Evolutionary conservation across 2,797 vertebrate genomes (phyloP).

Genomic region (Numenius phaeopus): DNA sequence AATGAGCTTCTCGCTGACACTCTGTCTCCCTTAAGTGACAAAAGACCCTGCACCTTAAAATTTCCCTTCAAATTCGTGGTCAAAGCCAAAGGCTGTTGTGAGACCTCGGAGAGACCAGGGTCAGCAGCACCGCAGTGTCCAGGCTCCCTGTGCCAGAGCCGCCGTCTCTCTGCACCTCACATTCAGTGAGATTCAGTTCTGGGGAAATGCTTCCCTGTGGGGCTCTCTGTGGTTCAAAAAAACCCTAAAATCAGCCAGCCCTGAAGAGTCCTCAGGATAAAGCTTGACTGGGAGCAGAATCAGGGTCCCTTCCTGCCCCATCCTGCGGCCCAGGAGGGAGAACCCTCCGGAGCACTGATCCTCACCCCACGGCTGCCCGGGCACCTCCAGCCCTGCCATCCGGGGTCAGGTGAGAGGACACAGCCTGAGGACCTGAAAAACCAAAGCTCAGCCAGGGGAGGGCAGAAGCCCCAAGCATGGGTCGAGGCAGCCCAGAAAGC

Average conservation of each 20-base stretch:
- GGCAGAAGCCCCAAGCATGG: not conserved
- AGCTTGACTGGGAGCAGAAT: not conserved
- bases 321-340: not conserved
- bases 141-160: accelerated
- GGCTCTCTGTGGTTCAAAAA: not conserved
- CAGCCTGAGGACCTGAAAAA: not conserved
- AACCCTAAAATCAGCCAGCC: not conserved
- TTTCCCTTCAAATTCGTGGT: not conserved
- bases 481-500: not conserved
- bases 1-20: not conserved
- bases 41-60: not conserved
- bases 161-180: not conserved
- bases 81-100: not conserved
- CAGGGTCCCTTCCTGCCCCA: not conserved
- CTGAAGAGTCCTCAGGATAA: not conserved
- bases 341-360: accelerated
- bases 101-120: not conserved
- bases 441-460: not conserved
- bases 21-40: not conserved
- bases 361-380: accelerated
- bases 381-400: not conserved
- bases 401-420: accelerated
- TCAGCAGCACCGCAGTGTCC: not conserved
- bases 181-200: accelerated
- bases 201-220: not conserved